Conservation (phyloP, 1,140 invertebrate genomes). For the Drosophila pseudoananassae region DNA sequence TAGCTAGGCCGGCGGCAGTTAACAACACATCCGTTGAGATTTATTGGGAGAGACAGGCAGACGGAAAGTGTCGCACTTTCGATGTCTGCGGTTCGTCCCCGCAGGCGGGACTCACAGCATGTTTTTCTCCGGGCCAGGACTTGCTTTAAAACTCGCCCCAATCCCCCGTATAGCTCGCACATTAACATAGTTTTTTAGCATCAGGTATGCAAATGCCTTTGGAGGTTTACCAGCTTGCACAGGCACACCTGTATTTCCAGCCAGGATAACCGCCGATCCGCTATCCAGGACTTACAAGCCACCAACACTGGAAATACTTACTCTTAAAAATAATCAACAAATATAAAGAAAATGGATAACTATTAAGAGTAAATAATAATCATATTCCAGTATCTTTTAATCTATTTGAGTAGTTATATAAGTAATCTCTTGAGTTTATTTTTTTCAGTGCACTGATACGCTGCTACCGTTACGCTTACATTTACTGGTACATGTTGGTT, state of each 20-base stretch:
- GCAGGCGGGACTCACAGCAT: constrained; percentile 45
- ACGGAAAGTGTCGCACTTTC: constrained; percentile 49
- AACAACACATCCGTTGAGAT: constrained; percentile 76
- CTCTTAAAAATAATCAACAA: too few species aligned
- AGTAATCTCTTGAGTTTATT: neutral
- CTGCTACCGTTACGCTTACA: constrained; percentile 33
- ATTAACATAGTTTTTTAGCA: constrained; percentile 76
- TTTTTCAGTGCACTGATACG: constrained; percentile 22
- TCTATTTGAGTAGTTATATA: too few species aligned
- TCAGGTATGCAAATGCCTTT: constrained; percentile 65
- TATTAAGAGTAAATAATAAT: too few species aligned
- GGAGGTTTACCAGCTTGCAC: constrained; percentile 59
- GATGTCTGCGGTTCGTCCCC: constrained; percentile 69
- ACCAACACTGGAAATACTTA: constrained; percentile 4
- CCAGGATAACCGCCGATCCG: constrained; percentile 4
- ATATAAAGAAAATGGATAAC: too few species aligned
- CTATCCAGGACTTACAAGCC: constrained; percentile 46
- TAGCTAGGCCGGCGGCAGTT: constrained; percentile 60
- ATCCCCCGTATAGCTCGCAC: constrained; percentile 51
- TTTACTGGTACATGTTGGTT: constrained; percentile 60
- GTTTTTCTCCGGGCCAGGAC: constrained; percentile 29
- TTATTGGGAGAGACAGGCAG: constrained; percentile 56
- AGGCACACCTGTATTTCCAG: constrained; percentile 26
- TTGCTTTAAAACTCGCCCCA: constrained; percentile 64
- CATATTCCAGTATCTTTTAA: too few species aligned